These are phyloP conservation scores for Ibycter americanus DNA, from an alignment of 2,797 vertebrate genomes.

Conservation along the genomic window DNA sequence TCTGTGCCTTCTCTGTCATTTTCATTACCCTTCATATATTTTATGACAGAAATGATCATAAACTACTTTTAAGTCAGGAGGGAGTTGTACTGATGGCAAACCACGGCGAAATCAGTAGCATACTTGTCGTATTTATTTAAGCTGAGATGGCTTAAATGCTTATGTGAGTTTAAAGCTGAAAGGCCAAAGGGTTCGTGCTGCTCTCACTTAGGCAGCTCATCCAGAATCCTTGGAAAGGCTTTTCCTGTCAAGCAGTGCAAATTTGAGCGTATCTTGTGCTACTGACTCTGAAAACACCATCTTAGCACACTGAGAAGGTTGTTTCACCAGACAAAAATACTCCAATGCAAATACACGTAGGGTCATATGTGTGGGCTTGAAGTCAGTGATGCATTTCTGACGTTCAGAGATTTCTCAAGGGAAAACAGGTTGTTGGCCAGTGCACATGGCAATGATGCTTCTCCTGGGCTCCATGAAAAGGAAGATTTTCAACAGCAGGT, in stretches of 20 bases:
- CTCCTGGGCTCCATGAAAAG: not conserved
- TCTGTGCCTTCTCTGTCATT: not conserved
- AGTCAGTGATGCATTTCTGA: not conserved
- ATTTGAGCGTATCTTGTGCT: not conserved
- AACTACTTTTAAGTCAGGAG: not conserved
- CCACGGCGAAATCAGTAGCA: not conserved
- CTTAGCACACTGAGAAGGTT: not conserved
- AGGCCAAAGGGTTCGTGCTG: not conserved
- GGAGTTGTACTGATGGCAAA: not conserved
- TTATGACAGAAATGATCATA: not conserved
- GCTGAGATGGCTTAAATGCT: not conserved
- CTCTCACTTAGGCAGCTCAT: not conserved
- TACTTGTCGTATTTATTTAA: not conserved
- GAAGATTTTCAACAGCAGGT: not conserved
- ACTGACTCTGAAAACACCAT: not conserved
- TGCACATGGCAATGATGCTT: not conserved
- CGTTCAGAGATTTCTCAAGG: not conserved
- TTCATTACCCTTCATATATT: not conserved
- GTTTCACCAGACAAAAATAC: not conserved
- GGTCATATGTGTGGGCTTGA: accelerated
- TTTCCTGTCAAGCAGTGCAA: not conserved
- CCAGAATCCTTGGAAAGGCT: not conserved
- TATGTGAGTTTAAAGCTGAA: not conserved
- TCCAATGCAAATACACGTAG: accelerated
- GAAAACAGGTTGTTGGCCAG: not conserved